phyloP scores from a whole-genome alignment of 2,113 vertebrate species.

The Crotalus helleri region DNA sequence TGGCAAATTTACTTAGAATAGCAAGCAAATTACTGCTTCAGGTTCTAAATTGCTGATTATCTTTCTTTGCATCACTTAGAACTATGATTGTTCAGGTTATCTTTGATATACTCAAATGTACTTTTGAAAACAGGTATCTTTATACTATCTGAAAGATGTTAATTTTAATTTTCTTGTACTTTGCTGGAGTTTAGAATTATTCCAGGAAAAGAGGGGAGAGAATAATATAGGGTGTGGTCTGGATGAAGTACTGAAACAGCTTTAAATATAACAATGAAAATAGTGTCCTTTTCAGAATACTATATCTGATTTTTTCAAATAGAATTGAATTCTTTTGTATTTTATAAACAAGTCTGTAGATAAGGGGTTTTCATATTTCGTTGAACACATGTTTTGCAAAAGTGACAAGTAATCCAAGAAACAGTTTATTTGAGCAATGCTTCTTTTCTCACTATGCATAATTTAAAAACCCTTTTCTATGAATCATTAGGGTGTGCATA shows the following conservation, averaged over 20 bases:
- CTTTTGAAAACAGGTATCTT: neutral
- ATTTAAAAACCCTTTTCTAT: neutral
- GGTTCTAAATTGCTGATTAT: neutral
- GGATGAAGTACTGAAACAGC: conserved; percentile 15
- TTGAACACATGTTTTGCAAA: rapidly evolving
- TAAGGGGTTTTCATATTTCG: neutral
- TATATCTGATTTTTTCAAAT: neutral
- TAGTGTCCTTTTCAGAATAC: neutral
- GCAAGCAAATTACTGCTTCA: neutral
- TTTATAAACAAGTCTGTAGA: neutral
- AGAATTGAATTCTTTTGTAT: neutral
- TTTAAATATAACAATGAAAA: neutral
- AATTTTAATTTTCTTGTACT: neutral
- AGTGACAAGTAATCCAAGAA: neutral
- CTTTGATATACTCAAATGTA: neutral
- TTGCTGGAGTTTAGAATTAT: neutral
- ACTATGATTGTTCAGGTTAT: neutral
- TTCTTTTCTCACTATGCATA: rapidly evolving
- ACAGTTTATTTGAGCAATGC: neutral
- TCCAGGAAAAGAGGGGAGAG: neutral
- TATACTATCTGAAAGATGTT: neutral
- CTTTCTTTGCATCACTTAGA: neutral
- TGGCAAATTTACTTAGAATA: neutral
- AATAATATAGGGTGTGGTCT: conserved; percentile 4
- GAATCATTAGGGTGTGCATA: neutral